Evolutionary conservation across 2,888 invertebrate species (phyloP).

Genomic region (Oscheius sp.): DNA sequence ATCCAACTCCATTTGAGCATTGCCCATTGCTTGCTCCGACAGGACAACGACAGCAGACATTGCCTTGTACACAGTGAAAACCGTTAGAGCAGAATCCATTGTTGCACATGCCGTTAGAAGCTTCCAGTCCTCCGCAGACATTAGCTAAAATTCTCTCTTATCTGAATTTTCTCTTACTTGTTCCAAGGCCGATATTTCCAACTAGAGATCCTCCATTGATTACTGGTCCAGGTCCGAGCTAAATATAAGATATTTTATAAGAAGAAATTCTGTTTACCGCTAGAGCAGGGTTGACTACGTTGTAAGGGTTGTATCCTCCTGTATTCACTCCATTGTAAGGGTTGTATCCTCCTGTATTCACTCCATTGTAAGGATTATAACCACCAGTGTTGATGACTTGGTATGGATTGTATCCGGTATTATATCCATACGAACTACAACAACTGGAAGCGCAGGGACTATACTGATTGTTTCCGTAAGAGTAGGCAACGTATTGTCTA

Average conservation of each 20-base stretch:
- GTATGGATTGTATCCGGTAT: conserved; percentile 34
- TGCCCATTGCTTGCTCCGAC: conserved; percentile 43
- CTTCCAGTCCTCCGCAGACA: conserved; percentile 35
- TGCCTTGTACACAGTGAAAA: conserved; percentile 44
- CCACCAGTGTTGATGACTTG: background rate
- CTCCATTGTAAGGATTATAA: background rate
- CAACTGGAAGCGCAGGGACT: conserved; percentile 54
- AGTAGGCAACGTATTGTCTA: conserved; percentile 54
- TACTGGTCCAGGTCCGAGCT: background rate
- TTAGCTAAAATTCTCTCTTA: conserved; percentile 18
- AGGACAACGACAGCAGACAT: conserved; percentile 48
- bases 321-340: conserved; percentile 2
- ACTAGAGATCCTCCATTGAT: no score
- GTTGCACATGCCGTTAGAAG: conserved; percentile 39
- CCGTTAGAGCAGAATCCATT: conserved; percentile 46
- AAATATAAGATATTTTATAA: background rate
- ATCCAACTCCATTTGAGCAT: conserved; percentile 34
- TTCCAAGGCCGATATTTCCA: no score
- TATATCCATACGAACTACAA: conserved; percentile 27
- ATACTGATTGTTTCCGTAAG: conserved; percentile 42
- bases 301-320: no score
- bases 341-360: conserved; percentile 14
- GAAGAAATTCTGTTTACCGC: no score
- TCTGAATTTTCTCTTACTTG: no score
- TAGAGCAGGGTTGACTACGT: no score